Evolutionary conservation across 2,797 vertebrate species (phyloP).

Genomic region (Heliangelus exortis): DNA sequence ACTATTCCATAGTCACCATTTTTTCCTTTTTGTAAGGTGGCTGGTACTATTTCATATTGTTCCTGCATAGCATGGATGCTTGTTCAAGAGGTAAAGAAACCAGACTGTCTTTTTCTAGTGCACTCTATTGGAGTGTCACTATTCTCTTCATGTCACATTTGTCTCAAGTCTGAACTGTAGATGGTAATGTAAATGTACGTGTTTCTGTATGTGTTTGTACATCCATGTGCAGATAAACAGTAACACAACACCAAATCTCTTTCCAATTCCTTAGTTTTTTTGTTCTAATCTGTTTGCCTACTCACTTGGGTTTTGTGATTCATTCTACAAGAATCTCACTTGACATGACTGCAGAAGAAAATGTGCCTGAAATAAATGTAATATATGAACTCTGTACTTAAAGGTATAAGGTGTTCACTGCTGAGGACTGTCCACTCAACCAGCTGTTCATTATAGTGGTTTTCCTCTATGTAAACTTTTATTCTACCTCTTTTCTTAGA

Average conservation of each 20-base stretch:
- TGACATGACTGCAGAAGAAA: not conserved
- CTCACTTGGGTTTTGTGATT: not conserved
- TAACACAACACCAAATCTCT: not conserved
- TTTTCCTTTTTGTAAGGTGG: not conserved
- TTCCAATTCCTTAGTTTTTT: not conserved
- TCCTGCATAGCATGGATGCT: not conserved
- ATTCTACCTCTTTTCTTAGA: not conserved
- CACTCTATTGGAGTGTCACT: not conserved
- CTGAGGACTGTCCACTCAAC: not conserved
- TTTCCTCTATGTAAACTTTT: not conserved
- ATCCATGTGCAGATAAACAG: not conserved
- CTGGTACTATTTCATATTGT: not conserved
- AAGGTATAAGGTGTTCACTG: not conserved
- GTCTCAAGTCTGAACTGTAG: not conserved
- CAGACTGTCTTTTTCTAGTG: not conserved
- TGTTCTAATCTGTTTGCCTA: not conserved
- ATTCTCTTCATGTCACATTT: not conserved
- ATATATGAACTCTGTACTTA: not conserved
- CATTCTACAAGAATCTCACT: not conserved
- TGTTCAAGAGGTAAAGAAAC: not conserved
- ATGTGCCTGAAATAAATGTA: not conserved
- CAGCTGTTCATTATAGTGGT: not conserved
- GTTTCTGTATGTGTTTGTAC: not conserved
- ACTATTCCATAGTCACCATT: not conserved
- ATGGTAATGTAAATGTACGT: accelerated